Conservation (phyloP, 2,797 vertebrate genomes). For the Amniataba percoides region DNA sequence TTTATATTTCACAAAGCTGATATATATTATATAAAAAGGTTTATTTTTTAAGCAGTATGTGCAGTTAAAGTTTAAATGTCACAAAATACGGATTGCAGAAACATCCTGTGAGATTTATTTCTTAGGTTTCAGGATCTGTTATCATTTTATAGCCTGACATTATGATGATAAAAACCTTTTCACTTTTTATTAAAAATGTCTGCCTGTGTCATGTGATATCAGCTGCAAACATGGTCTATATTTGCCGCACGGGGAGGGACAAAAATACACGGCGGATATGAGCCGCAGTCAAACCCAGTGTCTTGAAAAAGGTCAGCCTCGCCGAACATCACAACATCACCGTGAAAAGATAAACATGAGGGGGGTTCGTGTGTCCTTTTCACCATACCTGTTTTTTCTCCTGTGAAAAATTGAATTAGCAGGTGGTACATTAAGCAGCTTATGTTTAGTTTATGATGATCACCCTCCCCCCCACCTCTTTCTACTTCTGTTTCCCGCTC, state of each 20-base stretch:
- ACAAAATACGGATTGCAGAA: not conserved
- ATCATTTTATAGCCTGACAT: not conserved
- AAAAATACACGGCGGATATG: conserved; percentile 12
- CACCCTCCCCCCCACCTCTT: conserved; percentile 24
- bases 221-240: conserved; percentile 1
- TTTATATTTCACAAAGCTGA: not conserved
- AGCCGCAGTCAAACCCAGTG: conserved; percentile 39
- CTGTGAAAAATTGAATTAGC: conserved; percentile 71
- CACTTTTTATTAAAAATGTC: not conserved
- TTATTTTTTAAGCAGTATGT: not conserved
- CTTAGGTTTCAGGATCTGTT: not conserved
- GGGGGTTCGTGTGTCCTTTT: conserved; percentile 54
- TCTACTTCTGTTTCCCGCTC: conserved; percentile 29
- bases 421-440: conserved; percentile 77
- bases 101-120: not conserved
- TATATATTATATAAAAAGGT: not conserved
- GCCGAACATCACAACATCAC: conserved; percentile 23
- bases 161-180: not conserved
- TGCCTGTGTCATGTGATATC: not conserved
- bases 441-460: conserved; percentile 72
- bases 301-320: conserved; percentile 67
- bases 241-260: not conserved
- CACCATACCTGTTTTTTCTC: conserved; percentile 52
- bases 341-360: conserved; percentile 49
- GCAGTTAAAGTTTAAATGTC: not conserved